These are phyloP conservation scores for Tetramorium alpestre DNA, from an alignment of 1,140 invertebrate genomes.

Conservation along the genomic window DNA sequence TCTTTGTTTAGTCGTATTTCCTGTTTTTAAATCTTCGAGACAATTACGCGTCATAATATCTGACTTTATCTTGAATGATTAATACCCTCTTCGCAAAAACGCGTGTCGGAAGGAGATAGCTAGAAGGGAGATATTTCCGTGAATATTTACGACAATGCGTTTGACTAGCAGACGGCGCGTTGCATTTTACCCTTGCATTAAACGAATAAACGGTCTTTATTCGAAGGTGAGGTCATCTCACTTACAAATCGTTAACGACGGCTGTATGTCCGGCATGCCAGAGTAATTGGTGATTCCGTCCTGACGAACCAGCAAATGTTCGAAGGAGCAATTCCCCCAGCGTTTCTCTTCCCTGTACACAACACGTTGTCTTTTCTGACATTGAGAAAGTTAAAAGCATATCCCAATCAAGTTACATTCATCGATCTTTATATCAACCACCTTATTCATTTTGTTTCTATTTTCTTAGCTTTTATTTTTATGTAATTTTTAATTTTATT, in stretches of 20 bases:
- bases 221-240: conserved; percentile 35
- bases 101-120: neutral
- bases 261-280: conserved; percentile 26
- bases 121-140: conserved; percentile 11
- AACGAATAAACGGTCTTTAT: conserved; percentile 32
- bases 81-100: neutral
- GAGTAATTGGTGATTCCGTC: conserved; percentile 40
- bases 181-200: conserved; percentile 18
- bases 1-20: neutral
- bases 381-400: neutral
- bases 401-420: neutral
- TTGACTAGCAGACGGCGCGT: conserved; percentile 1
- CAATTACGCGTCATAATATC: neutral
- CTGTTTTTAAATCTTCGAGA: neutral
- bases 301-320: conserved; percentile 29
- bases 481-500: neutral
- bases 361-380: neutral
- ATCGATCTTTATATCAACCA: neutral
- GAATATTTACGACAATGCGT: neutral
- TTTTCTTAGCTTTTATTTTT: neutral
- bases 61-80: conserved; percentile 15
- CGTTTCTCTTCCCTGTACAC: conserved; percentile 11
- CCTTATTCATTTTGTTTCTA: neutral
- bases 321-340: neutral
- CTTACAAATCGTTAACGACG: conserved; percentile 44